A percentile compares a stretch with the other conserved stretches of the same genome.
phyloP scores from a whole-genome alignment of 2,113 vertebrate species.

The Rostratula benghalensis region DNA sequence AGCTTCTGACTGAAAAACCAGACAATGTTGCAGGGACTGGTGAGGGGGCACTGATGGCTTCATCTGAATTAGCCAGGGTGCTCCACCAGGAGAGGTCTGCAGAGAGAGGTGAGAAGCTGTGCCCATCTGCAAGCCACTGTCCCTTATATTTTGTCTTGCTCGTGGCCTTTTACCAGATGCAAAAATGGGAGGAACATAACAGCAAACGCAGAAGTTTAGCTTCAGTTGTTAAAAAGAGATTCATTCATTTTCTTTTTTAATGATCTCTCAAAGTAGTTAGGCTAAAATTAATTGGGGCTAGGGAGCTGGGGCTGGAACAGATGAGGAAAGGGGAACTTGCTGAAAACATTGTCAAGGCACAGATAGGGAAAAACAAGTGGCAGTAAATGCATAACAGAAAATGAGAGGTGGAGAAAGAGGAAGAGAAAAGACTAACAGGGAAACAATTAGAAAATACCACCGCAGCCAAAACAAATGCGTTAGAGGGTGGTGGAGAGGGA shows the following conservation, averaged over 20 bases:
- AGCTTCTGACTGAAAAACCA: not conserved
- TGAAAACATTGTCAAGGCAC: slow-evolving; percentile 21
- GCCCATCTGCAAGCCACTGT: not conserved
- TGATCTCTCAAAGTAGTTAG: not conserved
- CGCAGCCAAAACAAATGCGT: not conserved
- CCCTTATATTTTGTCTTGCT: not conserved
- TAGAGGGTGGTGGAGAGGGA: not conserved
- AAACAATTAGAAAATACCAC: slow-evolving; percentile 43
- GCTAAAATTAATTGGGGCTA: slow-evolving; percentile 17
- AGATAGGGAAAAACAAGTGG: not conserved
- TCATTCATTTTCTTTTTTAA: not conserved
- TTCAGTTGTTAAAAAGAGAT: not conserved
- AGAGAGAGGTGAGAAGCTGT: not conserved
- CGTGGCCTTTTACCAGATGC: not conserved
- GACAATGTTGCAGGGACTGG: not conserved
- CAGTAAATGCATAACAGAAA: slow-evolving; percentile 25
- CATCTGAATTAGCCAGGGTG: not conserved
- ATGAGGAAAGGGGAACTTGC: slow-evolving; percentile 13
- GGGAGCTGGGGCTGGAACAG: not conserved
- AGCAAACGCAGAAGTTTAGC: not conserved
- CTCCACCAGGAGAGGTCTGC: not conserved
- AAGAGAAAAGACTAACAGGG: not conserved
- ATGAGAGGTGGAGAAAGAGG: slow-evolving; percentile 1
- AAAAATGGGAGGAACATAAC: not conserved
- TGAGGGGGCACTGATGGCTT: not conserved